Evolutionary conservation across 2,888 invertebrate genomes (phyloP), one percentile per base, ranked within the genome.

Genomic region (Nemotelus nigrinus): DNA sequence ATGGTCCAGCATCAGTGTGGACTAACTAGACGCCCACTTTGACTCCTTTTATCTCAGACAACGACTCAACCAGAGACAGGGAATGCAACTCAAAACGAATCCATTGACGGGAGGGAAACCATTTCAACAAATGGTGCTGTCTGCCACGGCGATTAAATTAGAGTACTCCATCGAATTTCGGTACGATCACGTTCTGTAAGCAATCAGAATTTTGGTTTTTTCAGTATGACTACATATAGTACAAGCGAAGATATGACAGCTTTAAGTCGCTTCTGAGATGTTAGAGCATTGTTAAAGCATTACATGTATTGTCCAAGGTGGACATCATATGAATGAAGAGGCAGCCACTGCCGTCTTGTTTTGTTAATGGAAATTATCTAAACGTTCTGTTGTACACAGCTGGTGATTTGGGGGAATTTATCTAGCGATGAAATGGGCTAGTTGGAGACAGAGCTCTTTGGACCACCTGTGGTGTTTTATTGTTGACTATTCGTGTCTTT

Each of bases 381-480:
- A 25, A 0, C 25, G 25, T 25, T 25, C 25, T 25, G 25, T 25
- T 25, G 25, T 25, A 25, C 25, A 25, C 25, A 25, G 25, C 25
- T 25, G 25, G 25, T 25, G 25, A 25, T 25, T 25, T 25, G 43
- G 43, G 7, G 50, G 48, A 48, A 50, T 44, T 48, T 48, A 41
- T 39, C 48, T 50, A 50, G 25, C n/a, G 67, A 68, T 48, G n/a
- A 48, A 43, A 39, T 39, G 3, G 25, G 67, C 50, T n/a, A 48
- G 39, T 50, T 44, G 50, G 50, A 68, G 67, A 68, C 67, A 68
- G 67, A 25, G 25, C n/a, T 10, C 45, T 48, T 10, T 6, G 67
- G 67, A 68, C 67, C 67, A 68, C 67, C 67, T 68, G 67, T 48
- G 67, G 67, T 68, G 48, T 48, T 39, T 68, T 68, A n/a, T 67